phyloP scores from a whole-genome alignment of 2,888 invertebrate genomes.

The Drosophila seclusa region DNA sequence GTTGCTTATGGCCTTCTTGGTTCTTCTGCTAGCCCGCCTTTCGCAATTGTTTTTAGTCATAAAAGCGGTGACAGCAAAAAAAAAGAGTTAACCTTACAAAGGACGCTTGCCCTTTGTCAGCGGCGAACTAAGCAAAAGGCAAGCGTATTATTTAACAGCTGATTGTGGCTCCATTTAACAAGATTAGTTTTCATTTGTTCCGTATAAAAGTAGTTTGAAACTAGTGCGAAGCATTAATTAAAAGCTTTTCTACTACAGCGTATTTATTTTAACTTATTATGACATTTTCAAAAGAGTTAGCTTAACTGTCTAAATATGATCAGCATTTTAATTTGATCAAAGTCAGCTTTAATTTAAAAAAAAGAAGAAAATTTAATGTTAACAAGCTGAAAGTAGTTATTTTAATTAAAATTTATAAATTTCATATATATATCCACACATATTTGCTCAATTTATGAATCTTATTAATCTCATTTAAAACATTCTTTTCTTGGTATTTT shows the following conservation, averaged over 20 bases:
- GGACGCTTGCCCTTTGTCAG: conserved; percentile 25
- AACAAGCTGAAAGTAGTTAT: not conserved
- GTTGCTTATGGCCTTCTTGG: conserved; percentile 30
- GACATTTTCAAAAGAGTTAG: not conserved
- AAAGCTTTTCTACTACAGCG: not conserved
- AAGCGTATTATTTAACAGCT: not conserved
- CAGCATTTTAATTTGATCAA: not conserved
- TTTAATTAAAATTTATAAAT: not conserved
- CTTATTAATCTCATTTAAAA: conserved; percentile 2
- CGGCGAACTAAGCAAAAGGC: conserved; percentile 3
- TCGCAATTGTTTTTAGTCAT: conserved; percentile 32
- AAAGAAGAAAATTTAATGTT: not conserved
- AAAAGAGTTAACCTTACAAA: conserved; percentile 32
- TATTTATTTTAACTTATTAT: not conserved
- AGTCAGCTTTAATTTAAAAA: not conserved
- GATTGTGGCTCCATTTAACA: conserved; percentile 1
- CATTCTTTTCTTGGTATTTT: not conserved
- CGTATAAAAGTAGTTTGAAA: not conserved
- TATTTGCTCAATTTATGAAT: conserved; percentile 4
- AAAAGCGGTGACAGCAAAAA: conserved; percentile 26
- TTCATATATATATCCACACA: not conserved
- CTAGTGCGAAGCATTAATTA: not conserved
- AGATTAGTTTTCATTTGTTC: not conserved
- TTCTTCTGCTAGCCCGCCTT: conserved; percentile 4
- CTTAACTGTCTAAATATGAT: not conserved